Percentiles rank a stretch among this genome's conserved stretches.
phyloP scores from a whole-genome alignment of 1,140 invertebrate species.

The Paralvinella palmiformis region DNA sequence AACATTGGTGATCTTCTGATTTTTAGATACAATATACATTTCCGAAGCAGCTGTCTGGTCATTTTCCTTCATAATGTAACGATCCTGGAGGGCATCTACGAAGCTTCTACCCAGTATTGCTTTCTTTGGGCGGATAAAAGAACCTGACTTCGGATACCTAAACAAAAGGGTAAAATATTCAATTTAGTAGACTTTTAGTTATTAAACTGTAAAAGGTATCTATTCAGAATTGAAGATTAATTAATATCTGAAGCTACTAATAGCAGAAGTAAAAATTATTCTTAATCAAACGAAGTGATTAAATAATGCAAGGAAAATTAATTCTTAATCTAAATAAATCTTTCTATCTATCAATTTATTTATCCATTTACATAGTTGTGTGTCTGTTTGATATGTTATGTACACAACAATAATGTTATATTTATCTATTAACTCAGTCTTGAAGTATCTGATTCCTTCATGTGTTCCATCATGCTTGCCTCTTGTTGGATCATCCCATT shows the following conservation, averaged over 20 bases:
- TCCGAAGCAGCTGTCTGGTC: constrained; percentile 52
- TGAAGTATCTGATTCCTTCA: constrained; percentile 74
- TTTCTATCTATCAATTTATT: too few species aligned
- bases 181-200: too few species aligned
- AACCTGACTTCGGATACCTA: constrained; percentile 59
- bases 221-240: too few species aligned
- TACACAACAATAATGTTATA: too few species aligned
- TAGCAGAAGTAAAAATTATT: too few species aligned
- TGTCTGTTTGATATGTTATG: too few species aligned
- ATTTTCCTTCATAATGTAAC: constrained; percentile 58
- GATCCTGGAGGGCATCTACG: constrained; percentile 64
- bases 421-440: constrained; percentile 69
- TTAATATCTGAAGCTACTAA: too few species aligned
- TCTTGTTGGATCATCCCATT: constrained; percentile 81
- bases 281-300: too few species aligned
- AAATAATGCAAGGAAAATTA: too few species aligned
- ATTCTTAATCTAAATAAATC: too few species aligned
- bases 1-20: constrained; percentile 69
- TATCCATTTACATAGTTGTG: too few species aligned
- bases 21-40: constrained; percentile 59
- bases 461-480: constrained; percentile 87
- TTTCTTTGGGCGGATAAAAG: constrained; percentile 78
- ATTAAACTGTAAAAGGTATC: too few species aligned
- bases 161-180: not conserved
- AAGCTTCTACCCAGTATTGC: constrained; percentile 64